A percentile compares a stretch with the other conserved stretches of the same genome.
phyloP scores from a whole-genome alignment of 1,140 invertebrate species.

The Idris sp. region DNA sequence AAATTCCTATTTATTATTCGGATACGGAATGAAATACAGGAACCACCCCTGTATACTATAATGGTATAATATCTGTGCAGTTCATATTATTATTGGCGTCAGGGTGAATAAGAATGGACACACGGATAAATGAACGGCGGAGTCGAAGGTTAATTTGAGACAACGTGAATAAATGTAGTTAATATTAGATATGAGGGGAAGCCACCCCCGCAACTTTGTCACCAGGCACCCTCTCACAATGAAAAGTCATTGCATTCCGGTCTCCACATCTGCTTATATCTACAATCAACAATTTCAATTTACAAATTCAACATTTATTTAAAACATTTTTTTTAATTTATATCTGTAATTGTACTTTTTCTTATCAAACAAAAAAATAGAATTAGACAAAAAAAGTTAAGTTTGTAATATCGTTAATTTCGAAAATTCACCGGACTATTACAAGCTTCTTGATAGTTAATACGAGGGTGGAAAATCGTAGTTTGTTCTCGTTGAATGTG shows the following conservation, averaged over 20 bases:
- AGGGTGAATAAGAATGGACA: conserved; percentile 65
- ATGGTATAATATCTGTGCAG: conserved; percentile 70
- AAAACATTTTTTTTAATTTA: too few relatives aligned
- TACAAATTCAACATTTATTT: too few relatives aligned
- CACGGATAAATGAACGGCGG: conserved; percentile 69
- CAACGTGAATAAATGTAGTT: conserved; percentile 76
- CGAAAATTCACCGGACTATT: conserved; percentile 17
- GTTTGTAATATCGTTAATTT: conserved; percentile 27
- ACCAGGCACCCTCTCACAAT: conserved; percentile 64
- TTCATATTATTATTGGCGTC: conserved; percentile 67
- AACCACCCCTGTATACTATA: too few relatives aligned
- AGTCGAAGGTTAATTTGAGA: conserved; percentile 76
- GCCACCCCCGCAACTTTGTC: conserved; percentile 67
- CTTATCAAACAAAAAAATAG: too few relatives aligned
- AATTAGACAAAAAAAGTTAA: conserved; percentile 14
- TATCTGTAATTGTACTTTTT: too few relatives aligned
- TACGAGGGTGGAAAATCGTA: conserved; percentile 12
- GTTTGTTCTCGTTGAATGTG: conserved; percentile 36
- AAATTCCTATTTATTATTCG: conserved; percentile 39
- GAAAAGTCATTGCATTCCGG: conserved; percentile 59
- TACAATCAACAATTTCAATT: too few relatives aligned
- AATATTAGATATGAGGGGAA: conserved; percentile 73
- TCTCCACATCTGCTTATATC: conserved; percentile 67
- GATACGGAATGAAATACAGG: too few relatives aligned
- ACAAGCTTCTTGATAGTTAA: conserved; percentile 38